Percentiles rank a stretch among this genome's conserved stretches.
phyloP scores from a whole-genome alignment of 1,140 invertebrate genomes.

The Mercenaria mercenaria region DNA sequence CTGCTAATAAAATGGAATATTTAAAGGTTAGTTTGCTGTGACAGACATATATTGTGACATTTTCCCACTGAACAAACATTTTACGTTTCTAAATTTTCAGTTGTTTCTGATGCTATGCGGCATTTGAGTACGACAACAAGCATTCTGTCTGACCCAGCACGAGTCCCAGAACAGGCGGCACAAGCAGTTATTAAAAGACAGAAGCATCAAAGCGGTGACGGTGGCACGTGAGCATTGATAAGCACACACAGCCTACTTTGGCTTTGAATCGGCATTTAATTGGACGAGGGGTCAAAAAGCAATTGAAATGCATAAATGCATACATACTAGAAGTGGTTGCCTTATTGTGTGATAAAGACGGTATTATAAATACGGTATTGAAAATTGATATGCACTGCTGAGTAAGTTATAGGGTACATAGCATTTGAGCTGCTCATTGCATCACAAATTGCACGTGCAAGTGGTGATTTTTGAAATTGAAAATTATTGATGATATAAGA shows the following conservation, averaged over 20 bases:
- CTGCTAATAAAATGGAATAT: too few relatives aligned
- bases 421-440: too few relatives aligned
- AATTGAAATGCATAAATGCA: background rate
- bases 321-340: too few relatives aligned
- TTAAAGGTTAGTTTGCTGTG: too few relatives aligned
- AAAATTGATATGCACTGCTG: too few relatives aligned
- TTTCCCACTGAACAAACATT: too few relatives aligned
- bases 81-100: slow-evolving; percentile 87
- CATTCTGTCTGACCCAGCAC: slow-evolving; percentile 94
- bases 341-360: too few relatives aligned
- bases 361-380: too few relatives aligned
- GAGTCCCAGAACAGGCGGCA: slow-evolving; percentile 91
- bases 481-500: background rate
- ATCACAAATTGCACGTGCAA: background rate
- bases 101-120: slow-evolving; percentile 96
- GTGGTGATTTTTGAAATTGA: background rate
- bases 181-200: slow-evolving; percentile 79
- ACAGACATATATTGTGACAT: too few relatives aligned
- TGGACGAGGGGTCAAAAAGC: background rate
- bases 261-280: background rate
- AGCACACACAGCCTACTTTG: too few relatives aligned
- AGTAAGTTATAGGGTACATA: too few relatives aligned
- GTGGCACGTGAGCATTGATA: too few relatives aligned
- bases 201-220: slow-evolving; percentile 31
- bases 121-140: slow-evolving; percentile 97